Evolutionary conservation across 2,888 invertebrate genomes (phyloP), one percentile per base, ranked within the genome.

Genomic region (Caenorhabditis macrosperma): DNA sequence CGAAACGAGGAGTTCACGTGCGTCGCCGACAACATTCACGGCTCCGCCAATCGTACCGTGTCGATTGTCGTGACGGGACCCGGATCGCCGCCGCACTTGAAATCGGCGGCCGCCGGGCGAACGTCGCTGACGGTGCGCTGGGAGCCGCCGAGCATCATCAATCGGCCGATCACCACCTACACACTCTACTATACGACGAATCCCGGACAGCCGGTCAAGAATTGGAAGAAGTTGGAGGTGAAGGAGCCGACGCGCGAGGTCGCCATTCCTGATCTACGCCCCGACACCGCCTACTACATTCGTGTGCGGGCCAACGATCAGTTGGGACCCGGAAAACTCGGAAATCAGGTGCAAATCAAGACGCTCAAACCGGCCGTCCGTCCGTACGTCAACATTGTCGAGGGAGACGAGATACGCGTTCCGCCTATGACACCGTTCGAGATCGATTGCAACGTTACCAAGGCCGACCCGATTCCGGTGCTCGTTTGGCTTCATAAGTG

Each of bases 111-210:
- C 22, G 81, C 87, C 7, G 90, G 86, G 55, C 55, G 85, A 54
- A 84, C 84, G 12, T 75, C 82, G 1, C 48, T 87, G 22, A 71
- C 60, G 7, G 82, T 88, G 30, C 72, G 85, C 30, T 90, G 90
- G 90, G 87, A 88, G 30, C 88, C 88, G 44, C 90, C 90, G 20
- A 78, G 83, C 55, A 83, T 87, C 26, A 82, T 88, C 41, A 90
- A 89, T 76, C 81, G 90, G 26, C 90, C 90, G 28, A 85, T 90
- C 60, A 88, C 90, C 15, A 80, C 82, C 20, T 90, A 90, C 78
- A 87, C 90, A n/a, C 67, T 89, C 48, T 90, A 90, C 74, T 89
- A 89, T 82, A 90, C 90, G 0, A 88, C 82, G 54, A 88, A 89
- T 59, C 83, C 81, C n/a, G 79, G 86, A 41, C 87, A 87, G 52